A percentile compares a stretch with the other conserved stretches of the same genome.
These are phyloP conservation scores for Manis crassicaudata DNA, from an alignment of 2,797 vertebrate genomes.

Conservation along the genomic window DNA sequence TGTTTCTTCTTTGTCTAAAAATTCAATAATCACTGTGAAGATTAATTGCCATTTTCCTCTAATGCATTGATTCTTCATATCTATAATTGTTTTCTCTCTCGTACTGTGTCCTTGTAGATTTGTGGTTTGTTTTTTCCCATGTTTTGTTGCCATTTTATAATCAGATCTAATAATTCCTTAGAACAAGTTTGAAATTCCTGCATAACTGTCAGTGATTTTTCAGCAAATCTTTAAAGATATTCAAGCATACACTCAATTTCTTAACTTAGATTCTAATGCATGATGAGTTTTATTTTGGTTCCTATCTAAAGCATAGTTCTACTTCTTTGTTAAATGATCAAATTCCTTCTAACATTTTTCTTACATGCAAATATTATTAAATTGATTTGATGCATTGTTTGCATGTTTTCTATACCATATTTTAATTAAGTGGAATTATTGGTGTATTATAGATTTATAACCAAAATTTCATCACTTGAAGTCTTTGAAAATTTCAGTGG, in stretches of 20 bases:
- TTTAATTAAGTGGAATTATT: neutral
- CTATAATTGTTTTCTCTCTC: neutral
- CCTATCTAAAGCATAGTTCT: neutral
- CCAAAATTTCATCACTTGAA: neutral
- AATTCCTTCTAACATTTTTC: neutral
- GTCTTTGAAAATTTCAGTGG: neutral
- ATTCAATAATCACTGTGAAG: neutral
- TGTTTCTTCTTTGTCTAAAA: neutral
- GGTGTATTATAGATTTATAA: neutral
- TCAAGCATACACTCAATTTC: neutral
- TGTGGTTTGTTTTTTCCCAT: neutral
- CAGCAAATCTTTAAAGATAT: neutral
- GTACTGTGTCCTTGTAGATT: neutral
- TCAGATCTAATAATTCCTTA: neutral
- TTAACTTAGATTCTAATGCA: neutral
- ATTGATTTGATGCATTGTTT: neutral
- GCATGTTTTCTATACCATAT: neutral
- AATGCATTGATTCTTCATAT: neutral
- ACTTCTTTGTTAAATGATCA: neutral
- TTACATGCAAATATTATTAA: neutral
- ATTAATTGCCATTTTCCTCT: neutral
- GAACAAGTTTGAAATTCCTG: neutral
- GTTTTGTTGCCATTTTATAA: neutral
- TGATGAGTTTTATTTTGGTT: neutral
- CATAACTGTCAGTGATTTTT: neutral